Evolutionary conservation across 2,888 invertebrate genomes (phyloP), one percentile per base, ranked within the genome.

Genomic region (Patella pellucida): DNA sequence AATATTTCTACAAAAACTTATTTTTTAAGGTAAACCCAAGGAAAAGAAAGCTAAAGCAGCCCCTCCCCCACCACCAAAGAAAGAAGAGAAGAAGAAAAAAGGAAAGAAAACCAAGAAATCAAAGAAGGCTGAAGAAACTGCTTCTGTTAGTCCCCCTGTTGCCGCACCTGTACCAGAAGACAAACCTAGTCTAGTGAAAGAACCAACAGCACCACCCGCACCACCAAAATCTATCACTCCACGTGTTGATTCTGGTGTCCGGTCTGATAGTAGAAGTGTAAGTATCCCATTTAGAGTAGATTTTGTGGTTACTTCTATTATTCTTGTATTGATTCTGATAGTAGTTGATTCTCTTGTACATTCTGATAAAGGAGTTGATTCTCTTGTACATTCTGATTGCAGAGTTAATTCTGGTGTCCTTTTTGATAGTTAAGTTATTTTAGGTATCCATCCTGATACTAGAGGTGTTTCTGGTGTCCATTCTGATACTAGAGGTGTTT

Each of bases 11-110:
- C 7, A 41, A 9, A 4, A 41, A 7, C 41, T 7, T 41, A 3
- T 41, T 41, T 41, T 41, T 41, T 41, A 41, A 41, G 85, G 84
- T 27, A 85, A 85, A 79, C 83, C 86, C 11, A 84, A 85, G 72
- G 82, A 79, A 5, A 84, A 83, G 74, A 85, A 85, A 72, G 76
- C 79, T 9, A 81, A 77, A 54, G 77, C 83, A 19, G 78, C 81
- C 23, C 79, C 78, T n/a, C 67, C 19, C 16, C 54, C 68, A 11
- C 54, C 76, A 52, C 78, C 80, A 74, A 81, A 82, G 52, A 79
- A 80, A 27, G 79, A 75, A 27, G 79, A 77, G 69, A 78, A 78
- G 70, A 69, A 72, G 27, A 84, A 83, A 74, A 82, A 82, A 71
- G 80, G 69, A 14, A 83, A 83, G 74, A 81, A 76, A 27, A 81